Percentiles rank a stretch among this genome's conserved stretches.
phyloP scores from a whole-genome alignment of 2,797 vertebrate species.

The Enoplosus armatus region DNA sequence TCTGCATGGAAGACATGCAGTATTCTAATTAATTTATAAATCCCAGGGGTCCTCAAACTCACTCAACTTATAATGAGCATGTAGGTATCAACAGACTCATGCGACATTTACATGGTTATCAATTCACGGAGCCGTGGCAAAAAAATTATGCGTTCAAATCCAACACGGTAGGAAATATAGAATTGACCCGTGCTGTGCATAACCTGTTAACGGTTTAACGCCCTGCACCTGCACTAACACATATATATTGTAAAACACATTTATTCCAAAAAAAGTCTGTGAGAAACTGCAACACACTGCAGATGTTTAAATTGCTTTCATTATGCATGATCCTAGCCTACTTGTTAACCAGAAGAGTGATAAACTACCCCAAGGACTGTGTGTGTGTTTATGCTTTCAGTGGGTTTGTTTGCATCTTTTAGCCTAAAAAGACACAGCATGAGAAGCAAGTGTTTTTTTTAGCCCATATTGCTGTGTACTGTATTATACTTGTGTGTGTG shows the following conservation, averaged over 20 bases:
- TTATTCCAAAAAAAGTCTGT: no score
- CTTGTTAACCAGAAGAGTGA: conserved; percentile 35
- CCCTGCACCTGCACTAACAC: no score
- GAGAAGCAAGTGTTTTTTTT: neutral
- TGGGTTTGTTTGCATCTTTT: conserved; percentile 30
- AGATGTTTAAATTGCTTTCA: neutral
- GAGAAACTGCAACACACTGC: no score
- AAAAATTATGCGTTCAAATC: neutral
- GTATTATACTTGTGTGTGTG: conserved; percentile 22
- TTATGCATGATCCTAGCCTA: conserved; percentile 39
- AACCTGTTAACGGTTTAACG: neutral
- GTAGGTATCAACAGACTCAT: neutral
- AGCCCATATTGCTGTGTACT: neutral
- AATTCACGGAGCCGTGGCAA: neutral
- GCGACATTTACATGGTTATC: neutral
- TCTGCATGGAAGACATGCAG: conserved; percentile 68
- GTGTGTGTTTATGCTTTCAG: conserved; percentile 12
- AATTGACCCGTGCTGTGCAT: neutral
- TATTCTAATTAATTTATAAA: neutral
- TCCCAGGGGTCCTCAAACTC: neutral
- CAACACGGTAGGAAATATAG: neutral
- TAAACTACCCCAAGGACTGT: neutral
- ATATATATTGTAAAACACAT: neutral
- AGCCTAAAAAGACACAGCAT: conserved; percentile 1
- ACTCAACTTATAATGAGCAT: neutral